phyloP scores from a whole-genome alignment of 2,888 invertebrate species.

The Agonopterix subpropinquella region DNA sequence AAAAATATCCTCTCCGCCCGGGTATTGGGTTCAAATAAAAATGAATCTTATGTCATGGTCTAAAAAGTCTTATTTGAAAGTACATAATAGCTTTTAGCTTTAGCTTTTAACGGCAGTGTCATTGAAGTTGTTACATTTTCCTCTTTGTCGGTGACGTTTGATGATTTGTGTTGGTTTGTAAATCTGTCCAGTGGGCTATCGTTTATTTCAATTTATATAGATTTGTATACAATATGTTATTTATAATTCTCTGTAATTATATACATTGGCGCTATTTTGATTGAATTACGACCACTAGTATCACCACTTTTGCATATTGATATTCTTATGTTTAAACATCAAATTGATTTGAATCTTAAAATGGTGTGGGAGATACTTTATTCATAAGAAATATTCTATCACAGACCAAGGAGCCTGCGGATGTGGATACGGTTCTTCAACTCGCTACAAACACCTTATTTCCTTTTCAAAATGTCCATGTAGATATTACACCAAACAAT shows the following conservation, averaged over 20 bases:
- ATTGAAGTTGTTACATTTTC: slow-evolving; percentile 8
- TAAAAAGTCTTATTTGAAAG: slow-evolving; percentile 8
- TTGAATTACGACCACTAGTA: too few species aligned
- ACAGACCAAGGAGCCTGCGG: background rate
- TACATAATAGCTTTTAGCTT: slow-evolving; percentile 6
- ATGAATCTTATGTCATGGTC: background rate
- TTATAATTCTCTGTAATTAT: too few species aligned
- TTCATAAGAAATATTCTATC: background rate
- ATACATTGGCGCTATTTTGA: too few species aligned
- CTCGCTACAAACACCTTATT: slow-evolving; percentile 24
- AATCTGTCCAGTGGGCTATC: background rate
- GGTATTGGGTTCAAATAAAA: slow-evolving; percentile 7
- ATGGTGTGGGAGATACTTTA: background rate
- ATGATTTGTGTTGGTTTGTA: background rate
- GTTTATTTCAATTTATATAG: background rate
- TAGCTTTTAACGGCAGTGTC: slow-evolving; percentile 4
- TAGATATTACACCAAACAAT: slow-evolving; percentile 53
- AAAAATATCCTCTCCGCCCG: slow-evolving; percentile 22
- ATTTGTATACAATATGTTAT: background rate
- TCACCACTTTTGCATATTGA: too few species aligned
- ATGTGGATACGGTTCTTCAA: slow-evolving; percentile 10
- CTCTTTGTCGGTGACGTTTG: slow-evolving; percentile 7
- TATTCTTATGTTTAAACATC: background rate
- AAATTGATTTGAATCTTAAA: background rate
- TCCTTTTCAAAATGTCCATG: slow-evolving; percentile 34